These are phyloP conservation scores for Cyrtonyx montezumae DNA, from an alignment of 2,113 vertebrate genomes.

Conservation along the genomic window DNA sequence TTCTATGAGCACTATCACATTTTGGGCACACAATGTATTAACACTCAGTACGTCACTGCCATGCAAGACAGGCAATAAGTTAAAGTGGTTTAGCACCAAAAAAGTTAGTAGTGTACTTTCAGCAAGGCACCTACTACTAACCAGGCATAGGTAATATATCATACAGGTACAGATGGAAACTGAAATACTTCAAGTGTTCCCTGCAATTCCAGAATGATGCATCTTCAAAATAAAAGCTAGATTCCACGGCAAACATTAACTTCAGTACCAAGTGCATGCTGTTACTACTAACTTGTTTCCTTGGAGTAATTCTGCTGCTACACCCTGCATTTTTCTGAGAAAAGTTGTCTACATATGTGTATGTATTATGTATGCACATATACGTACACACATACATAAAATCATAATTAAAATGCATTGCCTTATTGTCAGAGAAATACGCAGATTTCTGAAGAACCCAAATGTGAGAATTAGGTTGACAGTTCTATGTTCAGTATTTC, in stretches of 20 bases:
- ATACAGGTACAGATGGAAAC: background rate
- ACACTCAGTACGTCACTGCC: background rate
- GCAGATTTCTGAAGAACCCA: background rate
- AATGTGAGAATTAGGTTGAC: background rate
- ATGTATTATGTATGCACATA: background rate
- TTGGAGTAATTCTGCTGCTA: background rate
- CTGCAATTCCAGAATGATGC: background rate
- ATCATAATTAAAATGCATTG: background rate
- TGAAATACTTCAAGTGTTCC: background rate
- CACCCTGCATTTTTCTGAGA: background rate
- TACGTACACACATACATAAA: background rate
- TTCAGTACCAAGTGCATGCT: background rate
- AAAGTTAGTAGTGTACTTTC: background rate
- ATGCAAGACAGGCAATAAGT: background rate
- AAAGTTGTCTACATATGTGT: background rate
- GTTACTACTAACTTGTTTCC: background rate
- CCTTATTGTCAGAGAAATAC: background rate
- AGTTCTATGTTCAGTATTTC: conserved; percentile 2
- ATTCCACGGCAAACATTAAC: background rate
- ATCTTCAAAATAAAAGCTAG: background rate
- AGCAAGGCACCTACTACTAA: background rate
- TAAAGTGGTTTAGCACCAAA: conserved; percentile 30
- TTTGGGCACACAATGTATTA: background rate
- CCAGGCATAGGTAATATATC: background rate
- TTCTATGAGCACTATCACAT: background rate